Base-by-base conservation (phyloP, 2,888 invertebrate genomes). In the Eucera pruinosa region DNA sequence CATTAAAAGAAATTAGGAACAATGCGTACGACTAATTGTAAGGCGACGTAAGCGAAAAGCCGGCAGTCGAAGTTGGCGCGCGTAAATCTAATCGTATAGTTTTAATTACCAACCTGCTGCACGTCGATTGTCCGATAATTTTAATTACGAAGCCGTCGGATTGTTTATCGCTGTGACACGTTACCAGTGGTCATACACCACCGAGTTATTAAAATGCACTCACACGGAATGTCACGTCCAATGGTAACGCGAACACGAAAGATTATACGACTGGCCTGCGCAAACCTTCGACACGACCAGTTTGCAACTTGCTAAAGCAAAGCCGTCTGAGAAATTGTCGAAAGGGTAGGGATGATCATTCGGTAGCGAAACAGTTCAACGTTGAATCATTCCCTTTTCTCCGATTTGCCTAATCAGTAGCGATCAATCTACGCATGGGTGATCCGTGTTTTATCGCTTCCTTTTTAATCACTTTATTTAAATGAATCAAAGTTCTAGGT, bases 271-370 rank as follows among this genome's bases (percentile, higher is more conserved):
- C 39, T 68, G 72, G 47, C 18, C 65, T 52, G 72, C 41, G 50
- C 47, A 9, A 67, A 65, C 23, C 20, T 78, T 27, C 1, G 15
- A 5, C 2, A n/a, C n/a, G 64, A 7, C 3, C 41, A 41, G 13
- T 57, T 61, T 50, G 20, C 30, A 9, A 41, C 11, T 18, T 11
- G 66, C 23, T 48, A 43, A 60, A 60, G 55, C 65, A 66, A 69
- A 48, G 54, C 45, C 41, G 45, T 11, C 18, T 13, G 52, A 15
- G 60, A 57, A 60, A 60, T 58, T 47, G 27, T 0, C 2, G 11
- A 20, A 60, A 52, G 47, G n/a, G 69, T 13, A 72, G 77, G 77
- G 58, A 77, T n/a, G n/a, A n/a, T 62, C 30, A 15, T 23, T 55
- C 45, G 23, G 36, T 50, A 55, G 48, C 20, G 18, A 43, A 55